Conservation (phyloP, 2,888 invertebrate genomes). For the Hydropsyche betteni region DNA sequence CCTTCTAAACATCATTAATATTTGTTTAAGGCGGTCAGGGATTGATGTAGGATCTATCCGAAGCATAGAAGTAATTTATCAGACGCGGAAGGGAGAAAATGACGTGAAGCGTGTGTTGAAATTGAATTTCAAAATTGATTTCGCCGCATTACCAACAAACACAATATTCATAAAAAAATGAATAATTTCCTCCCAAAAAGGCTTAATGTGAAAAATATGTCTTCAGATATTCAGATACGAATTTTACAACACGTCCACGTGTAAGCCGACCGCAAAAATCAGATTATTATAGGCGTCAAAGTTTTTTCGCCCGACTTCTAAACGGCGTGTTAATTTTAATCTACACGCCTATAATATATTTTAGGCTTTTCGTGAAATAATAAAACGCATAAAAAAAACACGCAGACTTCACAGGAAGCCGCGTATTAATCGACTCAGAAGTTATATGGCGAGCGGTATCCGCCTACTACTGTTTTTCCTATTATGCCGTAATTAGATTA, state of each 20-base stretch:
- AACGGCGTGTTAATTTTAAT: constrained; percentile 39
- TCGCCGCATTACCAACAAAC: constrained; percentile 8
- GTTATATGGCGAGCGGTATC: constrained; percentile 33
- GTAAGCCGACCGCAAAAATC: too few relatives aligned
- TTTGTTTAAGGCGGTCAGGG: constrained; percentile 39
- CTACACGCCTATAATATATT: constrained; percentile 35
- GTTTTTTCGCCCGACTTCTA: constrained; percentile 7
- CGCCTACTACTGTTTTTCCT: constrained; percentile 43
- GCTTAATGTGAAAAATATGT: too few relatives aligned
- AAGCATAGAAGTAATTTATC: constrained; percentile 40
- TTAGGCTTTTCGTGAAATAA: constrained; percentile 16
- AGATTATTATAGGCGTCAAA: too few relatives aligned
- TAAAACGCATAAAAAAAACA: constrained; percentile 8
- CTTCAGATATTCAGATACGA: too few relatives aligned
- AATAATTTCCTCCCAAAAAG: too few relatives aligned
- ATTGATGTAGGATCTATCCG: constrained; percentile 29
- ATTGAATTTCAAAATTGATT: constrained; percentile 46
- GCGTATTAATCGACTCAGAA: constrained; percentile 28
- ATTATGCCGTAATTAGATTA: constrained; percentile 47
- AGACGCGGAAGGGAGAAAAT: constrained; percentile 4
- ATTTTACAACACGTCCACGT: too few relatives aligned
- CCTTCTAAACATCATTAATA: constrained; percentile 37
- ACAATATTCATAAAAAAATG: too few relatives aligned
- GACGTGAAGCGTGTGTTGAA: constrained; percentile 44
- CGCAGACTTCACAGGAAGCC: constrained; percentile 36